Evolutionary conservation across 2,888 invertebrate genomes (phyloP).

Genomic region (Pediacus dermestoides): DNA sequence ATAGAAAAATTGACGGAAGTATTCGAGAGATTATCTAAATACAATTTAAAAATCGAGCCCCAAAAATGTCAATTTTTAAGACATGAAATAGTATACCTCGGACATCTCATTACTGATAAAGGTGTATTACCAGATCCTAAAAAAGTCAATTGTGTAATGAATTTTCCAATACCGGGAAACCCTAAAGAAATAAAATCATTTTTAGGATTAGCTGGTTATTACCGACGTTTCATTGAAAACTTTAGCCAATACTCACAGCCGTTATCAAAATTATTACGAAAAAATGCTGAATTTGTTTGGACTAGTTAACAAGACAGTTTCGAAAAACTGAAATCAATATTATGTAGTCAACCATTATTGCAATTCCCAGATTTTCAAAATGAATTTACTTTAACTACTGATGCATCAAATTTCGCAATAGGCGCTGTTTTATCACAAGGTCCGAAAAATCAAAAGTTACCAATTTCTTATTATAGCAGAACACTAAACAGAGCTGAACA

Average conservation of each 20-base stretch:
- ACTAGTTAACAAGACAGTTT: background rate
- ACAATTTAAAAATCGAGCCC: no score
- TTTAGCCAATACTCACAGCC: background rate
- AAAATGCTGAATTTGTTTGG: background rate
- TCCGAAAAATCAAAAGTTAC: slow-evolving; percentile 8
- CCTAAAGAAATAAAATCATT: slow-evolving; percentile 1
- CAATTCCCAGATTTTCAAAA: background rate
- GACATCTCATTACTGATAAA: background rate
- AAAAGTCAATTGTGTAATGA: background rate
- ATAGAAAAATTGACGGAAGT: background rate
- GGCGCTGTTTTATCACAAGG: slow-evolving; percentile 9
- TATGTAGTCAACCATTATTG: background rate
- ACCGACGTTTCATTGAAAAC: no score
- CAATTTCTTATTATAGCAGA: slow-evolving; percentile 15
- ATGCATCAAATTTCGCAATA: slow-evolving; percentile 8
- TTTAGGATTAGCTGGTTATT: no score
- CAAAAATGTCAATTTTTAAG: no score
- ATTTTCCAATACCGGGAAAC: background rate
- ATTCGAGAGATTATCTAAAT: background rate
- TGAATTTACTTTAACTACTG: background rate
- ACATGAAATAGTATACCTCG: background rate
- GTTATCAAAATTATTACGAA: background rate
- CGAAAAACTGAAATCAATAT: background rate
- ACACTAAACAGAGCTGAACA: slow-evolving; percentile 11
- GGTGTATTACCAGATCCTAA: background rate